Base-by-base conservation (phyloP, 2,888 invertebrate species). In the Eledona agricola region DNA sequence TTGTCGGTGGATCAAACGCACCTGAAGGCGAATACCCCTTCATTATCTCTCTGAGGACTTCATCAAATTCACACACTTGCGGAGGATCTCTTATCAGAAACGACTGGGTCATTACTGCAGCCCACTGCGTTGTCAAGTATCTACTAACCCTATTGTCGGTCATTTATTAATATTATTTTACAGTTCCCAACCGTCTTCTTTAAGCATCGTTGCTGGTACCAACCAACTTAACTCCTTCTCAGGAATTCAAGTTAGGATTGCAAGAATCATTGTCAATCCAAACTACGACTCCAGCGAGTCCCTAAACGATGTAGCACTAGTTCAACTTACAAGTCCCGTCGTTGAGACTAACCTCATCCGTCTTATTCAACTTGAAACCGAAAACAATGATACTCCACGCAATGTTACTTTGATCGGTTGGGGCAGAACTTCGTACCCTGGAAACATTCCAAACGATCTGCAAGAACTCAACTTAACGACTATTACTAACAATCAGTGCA, bases 381-480 rank as follows among this genome's bases (percentile, higher is more conserved):
- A 79, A 1, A 67, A 67, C 0, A 46, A 52, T 0, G 60, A 78
- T 35, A 76, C 77, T 4, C 71, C 59, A 0, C 72, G 57, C 1
- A 74, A 29, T 6, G 9, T 13, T 17, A 19, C 73, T 6, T 73
- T 81, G 1, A 77, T 75, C 6, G 61, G 61, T n/a, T 63, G 61
- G 61, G 63, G 61, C 4, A 71, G 77, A 26, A 65, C 73, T 15
- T 77, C 77, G 7, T 83, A 81, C 60, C 82, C 83, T 6, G 83
- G 83, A 10, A 60, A 63, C 1, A 64, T 78, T 1, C 82, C 85
- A 0, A 77, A 79, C 46, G 74, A 79, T 4, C 74, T 85, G 4
- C 84, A 85, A 61, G 79, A 78, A 65, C 81, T 84, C 42, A 71
- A 78, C 51, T 62, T 81, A 50, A 75, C 70, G 0, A 74, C 81